These are phyloP conservation scores for Monomorium pharaonis DNA, from an alignment of 1,140 invertebrate genomes.

Conservation along the genomic window DNA sequence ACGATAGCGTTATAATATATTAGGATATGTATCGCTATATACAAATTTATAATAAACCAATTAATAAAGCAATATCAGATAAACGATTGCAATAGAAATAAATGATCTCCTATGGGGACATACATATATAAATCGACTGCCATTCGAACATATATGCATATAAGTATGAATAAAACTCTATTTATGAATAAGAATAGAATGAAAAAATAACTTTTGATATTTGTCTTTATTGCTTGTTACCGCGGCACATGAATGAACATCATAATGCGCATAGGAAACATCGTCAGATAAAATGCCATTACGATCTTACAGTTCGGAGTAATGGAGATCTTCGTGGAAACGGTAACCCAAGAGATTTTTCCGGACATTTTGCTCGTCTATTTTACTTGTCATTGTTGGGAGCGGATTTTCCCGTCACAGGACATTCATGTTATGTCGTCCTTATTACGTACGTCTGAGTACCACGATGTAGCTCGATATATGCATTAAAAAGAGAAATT, in stretches of 20 bases:
- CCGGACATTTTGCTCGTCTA: slow-evolving; percentile 29
- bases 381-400: slow-evolving; percentile 45
- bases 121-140: not conserved
- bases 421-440: slow-evolving; percentile 44
- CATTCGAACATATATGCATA: no score
- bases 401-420: slow-evolving; percentile 34
- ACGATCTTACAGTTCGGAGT: slow-evolving; percentile 1
- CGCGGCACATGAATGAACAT: not conserved
- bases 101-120: not conserved
- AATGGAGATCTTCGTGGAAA: slow-evolving; percentile 10
- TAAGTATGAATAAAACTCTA: not conserved
- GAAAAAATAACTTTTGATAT: not conserved
- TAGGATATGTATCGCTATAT: slow-evolving; percentile 10
- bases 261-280: not conserved
- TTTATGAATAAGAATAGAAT: not conserved
- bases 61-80: slow-evolving; percentile 21
- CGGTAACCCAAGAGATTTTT: slow-evolving; percentile 18
- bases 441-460: slow-evolving; percentile 48
- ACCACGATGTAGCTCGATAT: slow-evolving; percentile 5
- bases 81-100: slow-evolving; percentile 7
- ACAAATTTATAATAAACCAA: slow-evolving; percentile 14
- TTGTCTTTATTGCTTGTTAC: not conserved
- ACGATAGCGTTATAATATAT: slow-evolving; percentile 30
- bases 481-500: slow-evolving; percentile 54
- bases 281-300: slow-evolving; percentile 8